phyloP scores from a whole-genome alignment of 2,888 invertebrate genomes.

The Stenodema calcarata region DNA sequence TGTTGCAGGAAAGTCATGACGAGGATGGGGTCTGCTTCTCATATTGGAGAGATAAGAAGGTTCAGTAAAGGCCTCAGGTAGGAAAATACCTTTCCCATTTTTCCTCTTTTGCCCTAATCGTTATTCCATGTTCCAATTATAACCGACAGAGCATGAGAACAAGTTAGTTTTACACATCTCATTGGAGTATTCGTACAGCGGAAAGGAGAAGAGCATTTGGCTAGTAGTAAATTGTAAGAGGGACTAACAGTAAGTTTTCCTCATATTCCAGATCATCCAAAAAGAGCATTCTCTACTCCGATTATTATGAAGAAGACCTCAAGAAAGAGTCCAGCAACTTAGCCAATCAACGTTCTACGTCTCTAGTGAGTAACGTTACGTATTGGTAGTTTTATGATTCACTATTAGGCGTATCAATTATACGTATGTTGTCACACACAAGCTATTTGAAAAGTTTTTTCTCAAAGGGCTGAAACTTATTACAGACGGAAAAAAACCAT shows the following conservation, averaged over 20 bases:
- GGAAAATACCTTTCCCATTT: neutral
- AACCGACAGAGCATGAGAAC: no score
- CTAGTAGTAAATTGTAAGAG: no score
- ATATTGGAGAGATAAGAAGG: slow-evolving; percentile 53
- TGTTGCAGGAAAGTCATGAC: slow-evolving; percentile 52
- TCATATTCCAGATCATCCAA: slow-evolving; percentile 57
- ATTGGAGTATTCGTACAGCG: no score
- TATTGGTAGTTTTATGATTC: no score
- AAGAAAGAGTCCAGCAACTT: slow-evolving; percentile 53
- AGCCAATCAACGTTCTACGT: slow-evolving; percentile 59
- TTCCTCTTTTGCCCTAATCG: neutral
- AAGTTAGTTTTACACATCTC: no score
- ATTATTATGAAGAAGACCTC: slow-evolving; percentile 59
- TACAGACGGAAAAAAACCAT: no score
- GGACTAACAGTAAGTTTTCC: no score
- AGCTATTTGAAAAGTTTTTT: no score
- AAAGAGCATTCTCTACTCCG: slow-evolving; percentile 59
- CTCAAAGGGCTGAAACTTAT: no score
- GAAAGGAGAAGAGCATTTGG: no score
- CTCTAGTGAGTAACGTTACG: slow-evolving; percentile 57
- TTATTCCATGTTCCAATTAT: no score
- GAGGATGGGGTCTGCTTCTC: slow-evolving; percentile 56
- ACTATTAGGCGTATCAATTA: neutral
- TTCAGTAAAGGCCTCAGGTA: slow-evolving; percentile 54
- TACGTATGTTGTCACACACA: neutral